These are phyloP conservation scores for Sphecodes monilicornis DNA, from an alignment of 2,888 invertebrate species.

Conservation along the genomic window DNA sequence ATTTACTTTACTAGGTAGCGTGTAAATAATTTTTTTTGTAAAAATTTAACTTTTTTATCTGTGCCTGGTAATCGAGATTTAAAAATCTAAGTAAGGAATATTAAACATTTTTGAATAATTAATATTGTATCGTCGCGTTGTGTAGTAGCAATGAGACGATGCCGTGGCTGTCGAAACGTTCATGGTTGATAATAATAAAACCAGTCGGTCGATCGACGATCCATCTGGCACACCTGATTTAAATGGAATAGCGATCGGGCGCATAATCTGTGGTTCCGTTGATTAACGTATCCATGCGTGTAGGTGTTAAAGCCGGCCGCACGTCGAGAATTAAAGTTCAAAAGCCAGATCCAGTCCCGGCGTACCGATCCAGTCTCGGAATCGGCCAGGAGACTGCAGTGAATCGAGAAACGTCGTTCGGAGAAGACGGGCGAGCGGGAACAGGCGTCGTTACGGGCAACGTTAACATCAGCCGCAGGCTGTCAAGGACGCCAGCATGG, in stretches of 20 bases:
- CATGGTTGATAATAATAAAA: neutral
- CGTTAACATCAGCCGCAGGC: constrained; percentile 16
- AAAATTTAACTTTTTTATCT: no score
- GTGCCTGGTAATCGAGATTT: no score
- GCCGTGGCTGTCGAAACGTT: no score
- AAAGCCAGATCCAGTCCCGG: constrained; percentile 39
- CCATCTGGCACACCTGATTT: neutral
- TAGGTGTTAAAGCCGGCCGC: constrained; percentile 34
- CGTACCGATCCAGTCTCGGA: constrained; percentile 29
- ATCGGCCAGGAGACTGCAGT: constrained; percentile 45
- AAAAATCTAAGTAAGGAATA: no score
- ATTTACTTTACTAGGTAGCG: no score
- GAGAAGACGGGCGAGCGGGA: constrained; percentile 18
- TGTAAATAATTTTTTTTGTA: no score
- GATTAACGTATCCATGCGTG: constrained; percentile 24
- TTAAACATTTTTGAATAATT: no score
- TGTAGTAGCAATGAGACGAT: neutral
- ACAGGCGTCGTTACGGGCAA: neutral
- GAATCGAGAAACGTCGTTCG: constrained; percentile 44
- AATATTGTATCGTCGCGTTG: neutral
- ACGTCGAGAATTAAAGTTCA: constrained; percentile 41
- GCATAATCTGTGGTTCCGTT: constrained; percentile 8
- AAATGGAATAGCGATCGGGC: neutral
- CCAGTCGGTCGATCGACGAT: neutral
- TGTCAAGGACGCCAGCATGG: constrained; percentile 69